Evolutionary conservation across 2,113 vertebrate genomes (phyloP).

Genomic region (Syngnathoides biaculeatus): DNA sequence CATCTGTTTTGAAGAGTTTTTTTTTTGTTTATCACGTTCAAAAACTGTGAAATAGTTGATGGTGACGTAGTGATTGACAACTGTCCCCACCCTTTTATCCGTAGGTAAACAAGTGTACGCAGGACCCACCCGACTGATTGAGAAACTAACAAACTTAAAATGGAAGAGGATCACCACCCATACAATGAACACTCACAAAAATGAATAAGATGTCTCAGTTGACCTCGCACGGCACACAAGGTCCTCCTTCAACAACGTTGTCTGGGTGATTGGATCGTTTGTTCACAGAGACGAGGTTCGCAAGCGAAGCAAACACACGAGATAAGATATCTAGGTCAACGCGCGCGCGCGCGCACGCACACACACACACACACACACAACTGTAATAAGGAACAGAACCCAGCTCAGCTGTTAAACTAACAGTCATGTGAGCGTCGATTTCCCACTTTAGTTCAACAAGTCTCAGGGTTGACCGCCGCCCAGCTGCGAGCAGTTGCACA

Average conservation of each 20-base stretch:
- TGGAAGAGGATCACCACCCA: constrained; percentile 31
- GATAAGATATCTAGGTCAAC: constrained; percentile 22
- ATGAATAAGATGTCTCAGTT: not conserved
- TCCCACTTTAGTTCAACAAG: constrained; percentile 6
- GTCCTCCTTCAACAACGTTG: not conserved
- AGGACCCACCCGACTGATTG: constrained; percentile 68
- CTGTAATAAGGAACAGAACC: not conserved
- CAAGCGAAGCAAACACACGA: constrained; percentile 1
- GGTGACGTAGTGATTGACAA: constrained; percentile 35
- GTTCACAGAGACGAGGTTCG: not conserved
- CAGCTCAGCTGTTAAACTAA: not conserved
- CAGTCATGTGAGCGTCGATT: not conserved
- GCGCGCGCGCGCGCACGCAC: no score
- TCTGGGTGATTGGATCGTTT: not conserved
- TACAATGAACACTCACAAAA: no score
- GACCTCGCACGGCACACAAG: not conserved
- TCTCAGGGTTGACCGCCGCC: not conserved
- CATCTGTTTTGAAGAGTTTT: no score
- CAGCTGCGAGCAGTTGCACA: not conserved
- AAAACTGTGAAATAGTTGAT: constrained; percentile 1
- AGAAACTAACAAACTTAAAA: constrained; percentile 19
- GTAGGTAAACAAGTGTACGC: constrained; percentile 55
- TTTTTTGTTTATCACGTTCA: no score
- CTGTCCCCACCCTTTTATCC: constrained; percentile 57
- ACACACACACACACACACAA: not conserved